These are phyloP conservation scores for Strix aluco DNA, from an alignment of 2,113 vertebrate genomes.

Conservation along the genomic window DNA sequence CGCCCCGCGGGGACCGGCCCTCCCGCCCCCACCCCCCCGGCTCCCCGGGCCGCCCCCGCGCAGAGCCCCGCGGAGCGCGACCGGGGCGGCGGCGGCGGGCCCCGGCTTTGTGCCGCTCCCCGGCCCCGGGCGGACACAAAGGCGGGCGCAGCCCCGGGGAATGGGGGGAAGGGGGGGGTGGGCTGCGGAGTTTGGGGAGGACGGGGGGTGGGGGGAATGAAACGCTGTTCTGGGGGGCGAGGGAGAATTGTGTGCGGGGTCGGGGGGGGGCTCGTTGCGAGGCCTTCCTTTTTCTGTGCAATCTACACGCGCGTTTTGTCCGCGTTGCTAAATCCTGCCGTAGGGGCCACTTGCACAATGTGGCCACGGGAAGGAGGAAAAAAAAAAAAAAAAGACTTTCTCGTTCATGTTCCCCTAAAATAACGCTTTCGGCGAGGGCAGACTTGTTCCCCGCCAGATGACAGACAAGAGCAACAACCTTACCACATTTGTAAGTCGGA, in stretches of 20 bases:
- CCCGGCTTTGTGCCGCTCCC: neutral
- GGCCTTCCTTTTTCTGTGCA: neutral
- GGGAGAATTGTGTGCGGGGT: neutral
- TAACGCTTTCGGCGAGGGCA: neutral
- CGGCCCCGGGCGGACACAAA: constrained; percentile 82
- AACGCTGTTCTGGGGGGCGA: constrained; percentile 62
- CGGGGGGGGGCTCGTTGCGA: neutral
- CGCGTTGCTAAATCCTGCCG: neutral
- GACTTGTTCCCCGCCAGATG: constrained; percentile 33
- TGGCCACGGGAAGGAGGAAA: neutral
- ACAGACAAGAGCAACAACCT: constrained; percentile 36
- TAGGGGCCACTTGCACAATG: neutral
- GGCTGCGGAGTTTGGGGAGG: constrained; percentile 56
- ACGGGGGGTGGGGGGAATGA: constrained; percentile 74
- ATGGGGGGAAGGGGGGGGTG: neutral
- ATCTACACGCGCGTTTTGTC: neutral
- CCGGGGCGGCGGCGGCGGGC: neutral
- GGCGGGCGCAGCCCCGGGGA: constrained; percentile 71
- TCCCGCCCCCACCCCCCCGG: neutral
- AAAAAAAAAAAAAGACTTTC: neutral
- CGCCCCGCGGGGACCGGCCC: neutral
- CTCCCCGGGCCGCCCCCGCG: neutral
- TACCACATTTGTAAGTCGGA: neutral
- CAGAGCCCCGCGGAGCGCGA: neutral
- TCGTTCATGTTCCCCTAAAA: neutral